A percentile compares a stretch with the other conserved stretches of the same genome.
Conservation (phyloP, 2,797 vertebrate species). For the Anolis apletophallus region DNA sequence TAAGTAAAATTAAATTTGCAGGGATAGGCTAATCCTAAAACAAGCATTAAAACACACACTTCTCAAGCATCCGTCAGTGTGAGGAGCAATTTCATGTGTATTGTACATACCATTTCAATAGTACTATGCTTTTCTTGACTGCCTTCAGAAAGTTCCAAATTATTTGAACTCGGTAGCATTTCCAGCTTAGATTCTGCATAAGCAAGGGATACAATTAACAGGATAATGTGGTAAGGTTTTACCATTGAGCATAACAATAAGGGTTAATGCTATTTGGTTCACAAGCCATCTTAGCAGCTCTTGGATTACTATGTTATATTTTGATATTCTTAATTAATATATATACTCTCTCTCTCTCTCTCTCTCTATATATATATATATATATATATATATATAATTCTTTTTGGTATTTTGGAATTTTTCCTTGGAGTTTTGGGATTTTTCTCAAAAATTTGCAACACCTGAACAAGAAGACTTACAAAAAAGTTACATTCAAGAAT, state of each 20-base stretch:
- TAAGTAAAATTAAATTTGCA: not conserved
- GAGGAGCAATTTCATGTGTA: not conserved
- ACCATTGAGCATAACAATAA: too few relatives aligned
- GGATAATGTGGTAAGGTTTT: not conserved
- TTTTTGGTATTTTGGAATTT: too few relatives aligned
- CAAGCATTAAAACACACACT: too few relatives aligned
- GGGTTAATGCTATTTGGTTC: not conserved
- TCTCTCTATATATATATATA: too few relatives aligned
- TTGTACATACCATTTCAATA: not conserved
- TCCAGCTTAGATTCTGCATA: not conserved
- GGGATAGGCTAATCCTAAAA: too few relatives aligned
- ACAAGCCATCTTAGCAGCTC: not conserved
- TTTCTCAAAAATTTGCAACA: not conserved
- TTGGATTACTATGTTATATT: not conserved
- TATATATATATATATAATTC: too few relatives aligned
- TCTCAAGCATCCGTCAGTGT: not conserved
- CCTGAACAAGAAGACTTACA: not conserved
- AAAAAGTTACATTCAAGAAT: too few relatives aligned
- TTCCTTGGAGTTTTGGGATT: too few relatives aligned
- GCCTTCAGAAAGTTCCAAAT: not conserved
- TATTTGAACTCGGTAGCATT: not conserved
- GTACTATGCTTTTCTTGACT: not conserved
- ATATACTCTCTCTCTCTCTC: too few relatives aligned
- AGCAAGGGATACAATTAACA: not conserved
- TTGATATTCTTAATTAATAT: not conserved